phyloP scores from a whole-genome alignment of 1,140 invertebrate genomes.

The Pantala flavescens region DNA sequence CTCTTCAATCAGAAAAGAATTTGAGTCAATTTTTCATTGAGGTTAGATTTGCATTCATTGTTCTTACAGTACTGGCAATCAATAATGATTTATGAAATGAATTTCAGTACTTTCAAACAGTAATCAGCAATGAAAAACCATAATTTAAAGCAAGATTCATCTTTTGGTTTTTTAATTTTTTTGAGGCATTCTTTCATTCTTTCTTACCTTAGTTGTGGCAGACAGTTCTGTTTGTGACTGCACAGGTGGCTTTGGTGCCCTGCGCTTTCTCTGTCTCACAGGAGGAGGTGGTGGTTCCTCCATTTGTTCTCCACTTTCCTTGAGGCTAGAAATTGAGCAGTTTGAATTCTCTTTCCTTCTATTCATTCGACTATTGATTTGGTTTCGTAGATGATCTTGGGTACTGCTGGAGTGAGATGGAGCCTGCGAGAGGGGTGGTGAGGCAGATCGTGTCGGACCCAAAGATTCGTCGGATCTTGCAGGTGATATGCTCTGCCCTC shows the following conservation, averaged over 20 bases:
- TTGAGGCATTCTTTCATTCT: too few relatives aligned
- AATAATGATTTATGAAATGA: too few relatives aligned
- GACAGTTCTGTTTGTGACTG: background rate
- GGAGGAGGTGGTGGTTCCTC: slow-evolving; percentile 14
- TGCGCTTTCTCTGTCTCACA: slow-evolving; percentile 13
- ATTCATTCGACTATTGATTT: background rate
- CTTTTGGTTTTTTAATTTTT: too few relatives aligned
- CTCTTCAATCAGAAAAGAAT: background rate
- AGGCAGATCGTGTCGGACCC: slow-evolving; percentile 25
- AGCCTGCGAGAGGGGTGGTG: slow-evolving; percentile 26
- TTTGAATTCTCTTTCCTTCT: background rate
- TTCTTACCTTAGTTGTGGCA: background rate
- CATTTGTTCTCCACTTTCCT: slow-evolving; percentile 14
- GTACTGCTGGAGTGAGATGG: slow-evolving; percentile 12
- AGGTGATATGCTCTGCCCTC: slow-evolving; percentile 39
- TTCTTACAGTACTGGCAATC: too few relatives aligned
- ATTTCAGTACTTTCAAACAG: too few relatives aligned
- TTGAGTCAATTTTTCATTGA: background rate
- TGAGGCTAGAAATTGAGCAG: slow-evolving; percentile 5
- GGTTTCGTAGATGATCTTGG: background rate
- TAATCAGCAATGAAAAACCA: too few relatives aligned
- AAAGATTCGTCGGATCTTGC: slow-evolving; percentile 34
- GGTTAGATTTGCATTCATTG: too few relatives aligned
- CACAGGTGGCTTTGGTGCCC: slow-evolving; percentile 14
- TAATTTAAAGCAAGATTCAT: too few relatives aligned